Conservation (phyloP, 92 coral and sea anemone genomes). For the Actinernus sp. region DNA sequence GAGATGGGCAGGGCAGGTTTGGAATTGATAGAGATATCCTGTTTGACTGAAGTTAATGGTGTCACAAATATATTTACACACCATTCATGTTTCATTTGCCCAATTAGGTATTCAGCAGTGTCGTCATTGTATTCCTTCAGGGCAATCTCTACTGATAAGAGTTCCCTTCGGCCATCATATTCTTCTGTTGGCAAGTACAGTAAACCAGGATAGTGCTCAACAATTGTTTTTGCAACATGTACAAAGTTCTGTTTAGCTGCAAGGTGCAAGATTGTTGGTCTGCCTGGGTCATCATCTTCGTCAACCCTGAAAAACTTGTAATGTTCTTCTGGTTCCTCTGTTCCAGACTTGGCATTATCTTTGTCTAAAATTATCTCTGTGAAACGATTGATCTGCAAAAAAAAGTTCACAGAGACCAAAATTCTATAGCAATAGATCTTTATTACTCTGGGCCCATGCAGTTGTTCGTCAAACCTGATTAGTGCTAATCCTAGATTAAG, state of each 20-base stretch:
- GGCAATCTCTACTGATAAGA: conserved; percentile 86
- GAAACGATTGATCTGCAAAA: conserved; percentile 88
- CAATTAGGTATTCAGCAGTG: conserved; percentile 87
- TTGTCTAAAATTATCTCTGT: conserved; percentile 84
- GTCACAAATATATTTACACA: too few species aligned
- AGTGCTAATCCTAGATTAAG: too few species aligned
- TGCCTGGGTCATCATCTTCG: conserved; percentile 74
- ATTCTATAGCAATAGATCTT: not conserved
- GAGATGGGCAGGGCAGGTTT: too few species aligned
- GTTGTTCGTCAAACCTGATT: too few species aligned
- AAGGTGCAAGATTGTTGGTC: conserved; percentile 92
- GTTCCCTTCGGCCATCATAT: conserved; percentile 52
- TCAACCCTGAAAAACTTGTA: conserved; percentile 85
- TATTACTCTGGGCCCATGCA: not conserved
- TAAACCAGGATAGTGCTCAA: conserved; percentile 72
- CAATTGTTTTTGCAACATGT: conserved; percentile 78
- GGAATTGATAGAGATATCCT: too few species aligned
- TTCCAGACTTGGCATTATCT: conserved; percentile 25
- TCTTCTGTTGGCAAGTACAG: conserved; percentile 83
- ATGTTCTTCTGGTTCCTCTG: conserved; percentile 30
- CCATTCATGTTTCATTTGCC: conserved; percentile 98
- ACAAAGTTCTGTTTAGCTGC: conserved; percentile 88
- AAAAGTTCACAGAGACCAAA: not conserved
- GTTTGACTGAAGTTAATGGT: too few species aligned
- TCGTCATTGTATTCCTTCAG: conserved; percentile 70